Evolutionary conservation across 2,113 vertebrate species (phyloP).

Genomic region (Collichthys lucidus): DNA sequence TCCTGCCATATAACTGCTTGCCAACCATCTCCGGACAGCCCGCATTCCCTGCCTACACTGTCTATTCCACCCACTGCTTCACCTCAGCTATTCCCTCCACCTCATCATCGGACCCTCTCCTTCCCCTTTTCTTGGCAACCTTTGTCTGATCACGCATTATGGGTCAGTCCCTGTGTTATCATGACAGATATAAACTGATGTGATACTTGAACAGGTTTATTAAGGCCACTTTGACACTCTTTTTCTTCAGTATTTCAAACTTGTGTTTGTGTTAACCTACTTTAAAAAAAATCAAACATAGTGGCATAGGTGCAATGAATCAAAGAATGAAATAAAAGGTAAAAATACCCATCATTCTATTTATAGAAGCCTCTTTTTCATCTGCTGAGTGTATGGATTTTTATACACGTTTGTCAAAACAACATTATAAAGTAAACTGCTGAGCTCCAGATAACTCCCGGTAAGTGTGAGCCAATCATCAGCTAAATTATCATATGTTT

Average conservation of each 20-base stretch:
- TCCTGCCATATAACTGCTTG: too few relatives aligned
- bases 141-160: too few relatives aligned
- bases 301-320: too few relatives aligned
- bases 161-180: too few relatives aligned
- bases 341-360: not conserved
- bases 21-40: too few relatives aligned
- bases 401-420: conserved; percentile 8
- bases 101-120: too few relatives aligned
- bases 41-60: too few relatives aligned
- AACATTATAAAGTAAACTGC: conserved; percentile 47
- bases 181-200: too few relatives aligned
- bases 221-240: not conserved
- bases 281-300: not conserved
- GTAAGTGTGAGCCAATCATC: conserved; percentile 55
- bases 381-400: conserved; percentile 2
- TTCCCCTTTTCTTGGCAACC: too few relatives aligned
- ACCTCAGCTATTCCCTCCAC: too few relatives aligned
- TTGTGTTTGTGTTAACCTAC: not conserved
- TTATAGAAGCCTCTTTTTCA: not conserved
- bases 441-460: conserved; percentile 36
- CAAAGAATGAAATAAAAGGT: not conserved
- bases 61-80: too few relatives aligned
- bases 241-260: not conserved
- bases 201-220: not conserved
- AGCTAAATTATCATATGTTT: conserved; percentile 66